A percentile compares a stretch with the other conserved stretches of the same genome.
Conservation (phyloP, 2,797 vertebrate species). For the Falco berigora region DNA sequence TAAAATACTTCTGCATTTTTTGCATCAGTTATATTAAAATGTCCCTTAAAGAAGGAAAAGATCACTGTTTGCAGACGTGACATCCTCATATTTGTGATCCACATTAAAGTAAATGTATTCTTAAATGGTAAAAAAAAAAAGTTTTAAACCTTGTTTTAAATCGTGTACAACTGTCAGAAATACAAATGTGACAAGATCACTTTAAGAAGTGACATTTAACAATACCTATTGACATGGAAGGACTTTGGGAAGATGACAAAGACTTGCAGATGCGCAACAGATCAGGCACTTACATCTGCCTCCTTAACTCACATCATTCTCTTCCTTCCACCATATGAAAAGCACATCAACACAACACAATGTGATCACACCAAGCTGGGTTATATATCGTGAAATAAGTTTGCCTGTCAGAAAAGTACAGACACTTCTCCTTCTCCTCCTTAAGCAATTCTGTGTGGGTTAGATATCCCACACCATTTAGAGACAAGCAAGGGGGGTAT, state of each 20-base stretch:
- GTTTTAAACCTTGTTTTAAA: background rate
- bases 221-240: background rate
- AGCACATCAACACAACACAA: background rate
- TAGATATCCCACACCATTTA: background rate
- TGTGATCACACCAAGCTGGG: background rate
- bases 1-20: background rate
- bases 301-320: slow-evolving; percentile 27
- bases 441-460: background rate
- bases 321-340: background rate
- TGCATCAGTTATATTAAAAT: background rate
- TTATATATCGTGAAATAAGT: background rate
- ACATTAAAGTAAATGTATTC: background rate
- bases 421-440: background rate
- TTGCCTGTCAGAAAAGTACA: background rate
- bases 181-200: background rate
- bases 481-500: background rate
- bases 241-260: slow-evolving; percentile 14
- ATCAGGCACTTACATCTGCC: slow-evolving; percentile 25
- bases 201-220: slow-evolving; percentile 4
- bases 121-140: background rate
- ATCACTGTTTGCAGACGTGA: background rate
- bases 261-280: background rate
- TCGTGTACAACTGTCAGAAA: background rate
- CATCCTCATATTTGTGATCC: background rate
- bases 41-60: background rate